A percentile compares a stretch with the other conserved stretches of the same genome.
These are phyloP conservation scores for Lathamus discolor DNA, from an alignment of 2,113 vertebrate species.

Conservation along the genomic window DNA sequence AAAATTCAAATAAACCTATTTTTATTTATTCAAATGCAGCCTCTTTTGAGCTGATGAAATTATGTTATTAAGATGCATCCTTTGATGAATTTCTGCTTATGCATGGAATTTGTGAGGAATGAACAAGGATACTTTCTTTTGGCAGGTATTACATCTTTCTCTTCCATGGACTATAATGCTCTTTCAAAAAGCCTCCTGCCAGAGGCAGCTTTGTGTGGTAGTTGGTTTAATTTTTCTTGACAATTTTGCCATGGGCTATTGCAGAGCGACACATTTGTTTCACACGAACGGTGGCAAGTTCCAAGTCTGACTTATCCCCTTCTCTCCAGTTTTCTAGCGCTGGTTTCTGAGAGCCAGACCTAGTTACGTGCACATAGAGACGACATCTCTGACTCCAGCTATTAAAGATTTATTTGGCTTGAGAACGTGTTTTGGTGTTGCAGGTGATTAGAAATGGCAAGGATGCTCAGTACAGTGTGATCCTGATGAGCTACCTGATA, in stretches of 20 bases:
- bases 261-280: constrained; percentile 33
- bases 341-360: neutral
- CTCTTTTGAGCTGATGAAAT: neutral
- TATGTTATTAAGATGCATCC: neutral
- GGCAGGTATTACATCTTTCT: neutral
- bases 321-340: neutral
- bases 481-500: neutral
- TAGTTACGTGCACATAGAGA: neutral
- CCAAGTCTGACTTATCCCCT: neutral
- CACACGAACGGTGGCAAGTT: constrained; percentile 7
- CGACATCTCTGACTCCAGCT: neutral
- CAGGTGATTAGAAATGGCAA: constrained; percentile 14
- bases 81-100: neutral
- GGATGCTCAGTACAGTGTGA: neutral
- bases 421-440: constrained; percentile 13
- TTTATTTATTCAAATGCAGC: neutral
- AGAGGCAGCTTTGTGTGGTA: neutral
- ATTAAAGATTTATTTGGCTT: constrained; percentile 23
- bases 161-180: neutral
- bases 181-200: neutral
- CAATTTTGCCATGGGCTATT: constrained; percentile 28
- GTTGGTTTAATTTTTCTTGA: constrained; percentile 39
- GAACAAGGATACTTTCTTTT: neutral
- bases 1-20: neutral
- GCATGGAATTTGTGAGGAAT: neutral